Conservation (phyloP, 1,140 invertebrate genomes). For the Augochlora pura region DNA sequence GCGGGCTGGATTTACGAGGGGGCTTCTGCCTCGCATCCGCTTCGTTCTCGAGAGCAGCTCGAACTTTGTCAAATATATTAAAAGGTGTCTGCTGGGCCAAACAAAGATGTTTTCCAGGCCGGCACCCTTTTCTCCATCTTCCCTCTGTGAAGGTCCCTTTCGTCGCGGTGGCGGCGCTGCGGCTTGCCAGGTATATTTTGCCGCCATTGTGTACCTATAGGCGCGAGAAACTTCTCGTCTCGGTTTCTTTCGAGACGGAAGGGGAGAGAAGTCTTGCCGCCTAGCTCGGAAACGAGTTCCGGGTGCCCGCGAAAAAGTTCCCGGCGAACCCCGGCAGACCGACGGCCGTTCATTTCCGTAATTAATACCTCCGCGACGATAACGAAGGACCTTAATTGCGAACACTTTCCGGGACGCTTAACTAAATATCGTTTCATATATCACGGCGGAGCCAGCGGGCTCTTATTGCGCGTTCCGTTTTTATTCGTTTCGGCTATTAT, state of each 20-base stretch:
- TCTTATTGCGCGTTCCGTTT: slow-evolving; percentile 1
- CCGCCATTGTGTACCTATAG: slow-evolving; percentile 3
- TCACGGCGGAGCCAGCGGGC: not conserved
- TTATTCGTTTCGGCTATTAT: slow-evolving; percentile 4
- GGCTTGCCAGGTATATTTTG: not conserved
- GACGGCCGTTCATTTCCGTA: not conserved
- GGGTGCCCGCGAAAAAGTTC: not conserved
- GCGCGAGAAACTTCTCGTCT: slow-evolving; percentile 4
- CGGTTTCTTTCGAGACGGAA: not conserved
- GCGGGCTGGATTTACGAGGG: slow-evolving; percentile 52
- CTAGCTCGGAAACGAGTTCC: not conserved
- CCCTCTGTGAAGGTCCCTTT: not conserved
- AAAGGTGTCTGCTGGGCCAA: slow-evolving; percentile 54
- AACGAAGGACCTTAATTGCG: not conserved
- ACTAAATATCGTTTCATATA: slow-evolving; percentile 1
- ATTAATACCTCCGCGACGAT: slow-evolving; percentile 10
- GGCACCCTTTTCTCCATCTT: not conserved
- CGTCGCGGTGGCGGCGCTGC: too few relatives aligned
- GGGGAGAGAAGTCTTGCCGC: too few relatives aligned
- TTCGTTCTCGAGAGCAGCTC: slow-evolving; percentile 46
- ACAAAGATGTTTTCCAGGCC: slow-evolving; percentile 56
- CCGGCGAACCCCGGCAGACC: not conserved
- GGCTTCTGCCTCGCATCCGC: slow-evolving; percentile 32
- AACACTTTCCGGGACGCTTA: not conserved
- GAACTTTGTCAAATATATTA: slow-evolving; percentile 67